These are phyloP conservation scores for Plagodis pulveraria DNA, from an alignment of 2,888 invertebrate species.

Conservation along the genomic window DNA sequence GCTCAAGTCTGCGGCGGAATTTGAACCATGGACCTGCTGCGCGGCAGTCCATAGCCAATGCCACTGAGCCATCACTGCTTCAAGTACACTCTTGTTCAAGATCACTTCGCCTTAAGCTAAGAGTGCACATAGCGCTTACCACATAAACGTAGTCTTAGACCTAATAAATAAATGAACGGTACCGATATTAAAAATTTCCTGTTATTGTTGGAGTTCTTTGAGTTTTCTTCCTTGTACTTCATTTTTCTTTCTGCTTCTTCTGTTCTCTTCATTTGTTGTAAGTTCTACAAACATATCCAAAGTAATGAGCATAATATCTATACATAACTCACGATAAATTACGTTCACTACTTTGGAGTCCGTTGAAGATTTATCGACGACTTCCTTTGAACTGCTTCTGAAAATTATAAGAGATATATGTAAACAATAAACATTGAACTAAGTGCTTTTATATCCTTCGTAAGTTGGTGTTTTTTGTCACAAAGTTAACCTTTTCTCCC, in stretches of 20 bases:
- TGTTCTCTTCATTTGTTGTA: constrained; percentile 41
- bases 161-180: no score
- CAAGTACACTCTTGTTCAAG: no score
- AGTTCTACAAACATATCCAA: constrained; percentile 77
- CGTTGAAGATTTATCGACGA: constrained; percentile 56
- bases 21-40: no score
- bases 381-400: constrained; percentile 9
- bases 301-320: constrained; percentile 84
- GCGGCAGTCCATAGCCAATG: no score
- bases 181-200: background rate
- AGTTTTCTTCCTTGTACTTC: no score
- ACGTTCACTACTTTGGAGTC: constrained; percentile 80
- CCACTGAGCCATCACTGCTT: no score
- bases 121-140: no score
- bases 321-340: constrained; percentile 76
- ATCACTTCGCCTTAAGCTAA: background rate
- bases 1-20: no score
- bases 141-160: background rate
- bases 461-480: no score
- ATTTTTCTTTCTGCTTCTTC: constrained; percentile 1
- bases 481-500: no score
- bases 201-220: background rate
- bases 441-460: no score
- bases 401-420: constrained; percentile 1
- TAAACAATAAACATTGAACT: background rate